phyloP scores from a whole-genome alignment of 2,888 invertebrate species.

The Bellardia bayeri region DNA sequence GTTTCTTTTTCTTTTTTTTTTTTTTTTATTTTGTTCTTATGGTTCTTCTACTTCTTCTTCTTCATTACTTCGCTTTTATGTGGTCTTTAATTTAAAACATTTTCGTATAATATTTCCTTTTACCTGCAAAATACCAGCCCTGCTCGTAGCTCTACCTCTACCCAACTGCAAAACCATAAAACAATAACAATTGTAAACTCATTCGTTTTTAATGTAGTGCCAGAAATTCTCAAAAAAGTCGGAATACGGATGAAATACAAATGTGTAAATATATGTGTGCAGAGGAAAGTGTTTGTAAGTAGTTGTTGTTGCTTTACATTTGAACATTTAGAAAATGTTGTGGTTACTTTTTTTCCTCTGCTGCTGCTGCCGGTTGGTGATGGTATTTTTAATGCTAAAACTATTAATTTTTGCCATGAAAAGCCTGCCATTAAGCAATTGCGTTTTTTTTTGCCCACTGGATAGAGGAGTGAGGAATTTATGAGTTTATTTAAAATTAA shows the following conservation, averaged over 20 bases:
- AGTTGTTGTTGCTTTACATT: slow-evolving; percentile 25
- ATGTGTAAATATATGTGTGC: slow-evolving; percentile 1
- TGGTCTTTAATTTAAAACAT: slow-evolving; percentile 36
- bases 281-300: slow-evolving; percentile 8
- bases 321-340: slow-evolving; percentile 15
- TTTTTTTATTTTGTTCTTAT: not conserved
- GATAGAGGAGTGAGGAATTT: not conserved
- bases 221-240: slow-evolving; percentile 55
- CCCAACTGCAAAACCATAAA: not conserved
- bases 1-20: not conserved
- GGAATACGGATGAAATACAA: too few species aligned
- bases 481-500: not conserved
- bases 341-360: not conserved
- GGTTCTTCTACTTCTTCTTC: not conserved
- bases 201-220: slow-evolving; percentile 68
- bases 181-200: slow-evolving; percentile 63
- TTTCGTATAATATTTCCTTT: slow-evolving; percentile 12
- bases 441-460: not conserved
- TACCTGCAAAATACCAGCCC: not conserved
- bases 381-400: slow-evolving; percentile 24
- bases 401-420: slow-evolving; percentile 58
- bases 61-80: slow-evolving; percentile 21
- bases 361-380: not conserved
- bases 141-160: not conserved
- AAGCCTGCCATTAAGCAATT: slow-evolving; percentile 60